Evolutionary conservation across 2,797 vertebrate genomes (phyloP).

Genomic region (Parambassis ranga): DNA sequence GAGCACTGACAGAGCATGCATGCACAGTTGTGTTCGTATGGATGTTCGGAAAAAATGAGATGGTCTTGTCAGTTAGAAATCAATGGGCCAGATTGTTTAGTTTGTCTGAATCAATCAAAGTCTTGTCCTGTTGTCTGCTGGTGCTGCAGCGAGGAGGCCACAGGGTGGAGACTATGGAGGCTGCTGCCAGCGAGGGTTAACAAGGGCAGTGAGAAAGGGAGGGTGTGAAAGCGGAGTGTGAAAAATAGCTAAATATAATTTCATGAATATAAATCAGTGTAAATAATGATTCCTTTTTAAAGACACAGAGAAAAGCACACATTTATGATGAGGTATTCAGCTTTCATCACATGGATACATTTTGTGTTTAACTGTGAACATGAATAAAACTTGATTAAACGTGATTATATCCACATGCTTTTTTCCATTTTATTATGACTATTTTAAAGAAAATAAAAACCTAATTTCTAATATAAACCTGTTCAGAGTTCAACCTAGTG

Average conservation of each 20-base stretch:
- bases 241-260: constrained; percentile 15
- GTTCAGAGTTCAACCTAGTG: no score
- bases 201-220: constrained; percentile 16
- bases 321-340: no score
- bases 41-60: constrained; percentile 55
- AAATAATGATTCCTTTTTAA: neutral
- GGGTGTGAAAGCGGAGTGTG: neutral
- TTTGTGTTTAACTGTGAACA: neutral
- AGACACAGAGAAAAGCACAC: no score
- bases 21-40: constrained; percentile 39
- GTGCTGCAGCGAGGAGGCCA: constrained; percentile 31
- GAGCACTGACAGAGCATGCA: constrained; percentile 14
- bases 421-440: no score
- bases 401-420: no score
- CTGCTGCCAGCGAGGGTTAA: constrained; percentile 52
- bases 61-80: constrained; percentile 63
- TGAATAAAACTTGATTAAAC: neutral
- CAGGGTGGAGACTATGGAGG: constrained; percentile 56
- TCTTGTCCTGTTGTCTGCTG: constrained; percentile 69
- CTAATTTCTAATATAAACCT: no score
- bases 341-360: no score
- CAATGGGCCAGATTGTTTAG: constrained; percentile 78
- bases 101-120: constrained; percentile 76
- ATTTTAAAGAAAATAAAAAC: no score
- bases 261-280: neutral